These are phyloP conservation scores for Drosophila silvestris DNA, from an alignment of 2,888 invertebrate genomes.

Conservation along the genomic window DNA sequence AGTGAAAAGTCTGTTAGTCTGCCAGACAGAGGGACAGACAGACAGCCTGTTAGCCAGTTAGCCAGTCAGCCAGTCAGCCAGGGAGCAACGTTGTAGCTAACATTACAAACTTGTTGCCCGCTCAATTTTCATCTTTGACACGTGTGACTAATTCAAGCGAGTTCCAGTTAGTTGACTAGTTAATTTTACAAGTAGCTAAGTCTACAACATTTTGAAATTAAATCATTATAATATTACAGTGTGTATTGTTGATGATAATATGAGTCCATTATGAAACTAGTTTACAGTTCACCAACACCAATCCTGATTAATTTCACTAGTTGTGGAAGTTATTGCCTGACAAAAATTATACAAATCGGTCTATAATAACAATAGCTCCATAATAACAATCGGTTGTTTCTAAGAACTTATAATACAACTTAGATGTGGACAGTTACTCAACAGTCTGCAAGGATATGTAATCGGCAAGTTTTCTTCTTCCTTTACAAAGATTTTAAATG, in stretches of 20 bases:
- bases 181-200: conserved; percentile 10
- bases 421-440: not conserved
- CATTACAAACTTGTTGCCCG: conserved; percentile 50
- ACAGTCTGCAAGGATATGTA: not conserved
- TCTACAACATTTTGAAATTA: not conserved
- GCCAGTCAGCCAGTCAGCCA: conserved; percentile 7
- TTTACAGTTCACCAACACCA: not conserved
- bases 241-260: not conserved
- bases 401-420: not conserved
- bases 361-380: not conserved
- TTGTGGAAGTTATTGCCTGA: not conserved
- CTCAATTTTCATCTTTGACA: conserved; percentile 52
- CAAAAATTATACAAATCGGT: not conserved
- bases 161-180: conserved; percentile 47
- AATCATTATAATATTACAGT: not conserved
- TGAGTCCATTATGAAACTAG: not conserved
- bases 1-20: conserved; percentile 62
- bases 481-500: not conserved
- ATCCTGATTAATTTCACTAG: not conserved
- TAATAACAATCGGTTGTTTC: not conserved
- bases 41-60: not conserved
- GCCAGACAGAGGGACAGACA: conserved; percentile 24
- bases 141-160: conserved; percentile 57
- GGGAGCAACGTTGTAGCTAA: conserved; percentile 34
- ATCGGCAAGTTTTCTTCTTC: not conserved